These are phyloP conservation scores for Trachythela sp. DNA, from an alignment of 64 coral and sea anemone species.

Conservation along the genomic window DNA sequence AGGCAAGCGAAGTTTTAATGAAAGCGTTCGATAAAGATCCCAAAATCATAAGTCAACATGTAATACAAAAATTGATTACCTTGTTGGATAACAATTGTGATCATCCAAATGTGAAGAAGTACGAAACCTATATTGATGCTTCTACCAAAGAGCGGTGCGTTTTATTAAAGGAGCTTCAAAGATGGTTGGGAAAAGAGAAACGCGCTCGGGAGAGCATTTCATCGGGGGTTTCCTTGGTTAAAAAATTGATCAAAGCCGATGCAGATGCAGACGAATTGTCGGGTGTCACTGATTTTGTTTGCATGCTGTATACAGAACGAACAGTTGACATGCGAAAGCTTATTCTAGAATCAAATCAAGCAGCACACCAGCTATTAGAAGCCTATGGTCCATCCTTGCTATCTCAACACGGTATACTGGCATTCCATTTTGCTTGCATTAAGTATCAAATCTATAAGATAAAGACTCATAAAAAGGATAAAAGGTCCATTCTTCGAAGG, in stretches of 20 bases:
- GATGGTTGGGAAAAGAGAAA: conserved; percentile 13
- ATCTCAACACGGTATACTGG: not conserved
- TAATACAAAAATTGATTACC: not conserved
- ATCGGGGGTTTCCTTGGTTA: conserved; percentile 5
- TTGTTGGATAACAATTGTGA: not conserved
- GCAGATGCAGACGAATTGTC: conserved; percentile 40
- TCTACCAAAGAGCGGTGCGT: not conserved
- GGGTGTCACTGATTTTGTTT: conserved; percentile 32
- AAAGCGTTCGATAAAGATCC: conserved; percentile 23
- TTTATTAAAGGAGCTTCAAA: conserved; percentile 12
- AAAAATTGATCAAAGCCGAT: conserved; percentile 37
- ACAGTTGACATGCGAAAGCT: not conserved
- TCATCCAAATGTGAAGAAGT: conserved; percentile 34
- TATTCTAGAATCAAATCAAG: not conserved
- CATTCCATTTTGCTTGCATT: not conserved
- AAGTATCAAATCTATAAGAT: not conserved
- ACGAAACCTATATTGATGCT: conserved; percentile 4
- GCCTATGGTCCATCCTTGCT: not conserved
- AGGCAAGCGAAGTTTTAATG: conserved; percentile 33
- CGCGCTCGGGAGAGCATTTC: not conserved
- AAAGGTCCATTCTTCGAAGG: not conserved
- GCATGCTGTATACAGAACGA: not conserved
- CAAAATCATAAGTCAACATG: not conserved
- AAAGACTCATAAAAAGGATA: not conserved
- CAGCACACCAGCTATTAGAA: not conserved